Percentiles rank a stretch among this genome's conserved stretches.
phyloP scores from a whole-genome alignment of 2,113 vertebrate genomes.

The Petrocephalus zakoni region DNA sequence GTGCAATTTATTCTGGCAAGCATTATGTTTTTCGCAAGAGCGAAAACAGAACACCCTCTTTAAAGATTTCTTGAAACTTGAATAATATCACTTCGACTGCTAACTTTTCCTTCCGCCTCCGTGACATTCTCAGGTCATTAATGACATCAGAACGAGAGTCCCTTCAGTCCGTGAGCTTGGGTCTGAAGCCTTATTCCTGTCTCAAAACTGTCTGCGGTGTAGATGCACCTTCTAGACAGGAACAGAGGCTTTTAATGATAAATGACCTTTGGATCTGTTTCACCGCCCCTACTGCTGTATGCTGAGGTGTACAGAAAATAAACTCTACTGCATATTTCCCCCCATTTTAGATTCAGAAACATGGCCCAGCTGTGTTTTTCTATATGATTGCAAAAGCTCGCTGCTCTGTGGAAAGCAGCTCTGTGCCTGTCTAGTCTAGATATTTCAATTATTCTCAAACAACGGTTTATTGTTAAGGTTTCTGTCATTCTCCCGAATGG shows the following conservation, averaged over 20 bases:
- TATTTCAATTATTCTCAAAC: neutral
- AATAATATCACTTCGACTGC: constrained; percentile 13
- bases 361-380: constrained; percentile 10
- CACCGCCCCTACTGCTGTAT: neutral
- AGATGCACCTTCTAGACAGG: neutral
- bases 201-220: neutral
- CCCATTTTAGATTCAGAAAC: neutral
- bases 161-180: neutral
- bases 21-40: constrained; percentile 35
- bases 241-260: neutral
- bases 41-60: constrained; percentile 22
- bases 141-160: neutral
- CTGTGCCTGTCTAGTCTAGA: neutral
- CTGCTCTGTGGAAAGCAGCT: neutral
- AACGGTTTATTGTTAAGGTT: neutral
- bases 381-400: neutral
- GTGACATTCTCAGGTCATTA: neutral
- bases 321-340: too few relatives aligned
- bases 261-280: neutral
- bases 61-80: constrained; percentile 17
- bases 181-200: neutral
- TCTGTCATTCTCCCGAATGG: neutral
- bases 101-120: neutral
- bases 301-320: constrained; percentile 14
- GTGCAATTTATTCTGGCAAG: constrained; percentile 38